Conservation (phyloP, 2,113 vertebrate genomes). For the Pipra filicauda region DNA sequence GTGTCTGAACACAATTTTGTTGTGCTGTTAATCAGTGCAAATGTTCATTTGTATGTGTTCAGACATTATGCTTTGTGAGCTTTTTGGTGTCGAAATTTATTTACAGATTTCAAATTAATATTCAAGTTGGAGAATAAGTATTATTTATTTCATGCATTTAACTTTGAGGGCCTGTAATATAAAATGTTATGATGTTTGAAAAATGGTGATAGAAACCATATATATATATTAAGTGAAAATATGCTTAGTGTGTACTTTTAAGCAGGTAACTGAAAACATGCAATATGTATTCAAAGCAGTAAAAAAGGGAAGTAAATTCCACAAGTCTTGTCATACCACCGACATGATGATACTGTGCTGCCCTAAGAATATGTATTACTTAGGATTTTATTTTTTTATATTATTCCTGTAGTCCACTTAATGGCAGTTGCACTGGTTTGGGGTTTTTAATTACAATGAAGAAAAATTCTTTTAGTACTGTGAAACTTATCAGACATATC, state of each 20-base stretch:
- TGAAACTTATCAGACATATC: not conserved
- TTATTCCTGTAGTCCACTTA: not conserved
- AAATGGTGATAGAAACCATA: not conserved
- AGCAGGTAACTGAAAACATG: not conserved
- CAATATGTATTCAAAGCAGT: not conserved
- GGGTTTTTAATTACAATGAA: not conserved
- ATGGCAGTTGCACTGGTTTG: not conserved
- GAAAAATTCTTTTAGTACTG: not conserved
- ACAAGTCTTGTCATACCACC: not conserved
- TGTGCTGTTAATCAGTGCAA: not conserved
- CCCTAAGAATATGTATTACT: not conserved
- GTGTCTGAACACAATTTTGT: not conserved
- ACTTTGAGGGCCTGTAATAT: not conserved
- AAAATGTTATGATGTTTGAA: not conserved
- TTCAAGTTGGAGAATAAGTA: not conserved
- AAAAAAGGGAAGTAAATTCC: not conserved
- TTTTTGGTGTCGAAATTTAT: not conserved
- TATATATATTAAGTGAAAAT: not conserved
- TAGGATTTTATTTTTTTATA: not conserved
- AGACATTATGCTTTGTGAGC: not conserved
- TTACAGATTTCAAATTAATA: not conserved
- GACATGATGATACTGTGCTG: not conserved
- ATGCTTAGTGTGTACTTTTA: not conserved
- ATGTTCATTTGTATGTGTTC: not conserved
- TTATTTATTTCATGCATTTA: not conserved